phyloP scores from a whole-genome alignment of 2,888 invertebrate species.

The Cheilosia variabilis region DNA sequence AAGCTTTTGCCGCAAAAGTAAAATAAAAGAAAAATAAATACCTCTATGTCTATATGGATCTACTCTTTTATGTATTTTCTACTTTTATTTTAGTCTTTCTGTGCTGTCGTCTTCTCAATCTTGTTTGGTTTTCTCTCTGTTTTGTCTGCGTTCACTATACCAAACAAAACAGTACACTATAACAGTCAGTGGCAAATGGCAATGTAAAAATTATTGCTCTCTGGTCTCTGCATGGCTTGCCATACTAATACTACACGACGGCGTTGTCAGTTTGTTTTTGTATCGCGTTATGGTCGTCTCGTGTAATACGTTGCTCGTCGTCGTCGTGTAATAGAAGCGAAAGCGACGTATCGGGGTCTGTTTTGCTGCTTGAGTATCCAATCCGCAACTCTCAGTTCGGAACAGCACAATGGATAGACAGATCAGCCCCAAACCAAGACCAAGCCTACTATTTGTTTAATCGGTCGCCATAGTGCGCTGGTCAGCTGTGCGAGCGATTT shows the following conservation, averaged over 20 bases:
- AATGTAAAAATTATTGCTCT: constrained; percentile 4
- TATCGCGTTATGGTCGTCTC: constrained; percentile 64
- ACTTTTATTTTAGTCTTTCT: constrained; percentile 9
- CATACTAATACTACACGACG: constrained; percentile 23
- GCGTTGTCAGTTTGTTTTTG: constrained; percentile 65
- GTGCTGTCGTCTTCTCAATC: constrained; percentile 7
- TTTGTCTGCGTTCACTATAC: constrained; percentile 27
- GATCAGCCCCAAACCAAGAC: constrained; percentile 11
- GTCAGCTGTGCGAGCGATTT: constrained; percentile 55
- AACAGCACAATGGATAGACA: not conserved
- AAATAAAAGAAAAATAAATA: constrained; percentile 13
- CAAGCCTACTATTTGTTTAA: constrained; percentile 65
- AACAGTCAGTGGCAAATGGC: too few species aligned
- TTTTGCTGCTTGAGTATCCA: constrained; percentile 5
- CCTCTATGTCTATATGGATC: not conserved
- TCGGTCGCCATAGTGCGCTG: constrained; percentile 56
- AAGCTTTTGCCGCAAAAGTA: constrained; percentile 50
- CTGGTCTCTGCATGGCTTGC: constrained; percentile 43
- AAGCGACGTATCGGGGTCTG: constrained; percentile 32
- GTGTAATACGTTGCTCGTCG: constrained; percentile 40
- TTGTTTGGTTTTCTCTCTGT: constrained; percentile 21
- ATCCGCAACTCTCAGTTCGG: constrained; percentile 1
- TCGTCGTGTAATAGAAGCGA: constrained; percentile 44
- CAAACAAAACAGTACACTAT: not conserved
- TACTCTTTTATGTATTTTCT: constrained; percentile 17